Evolutionary conservation across 2,113 vertebrate genomes (phyloP), one percentile per base, ranked within the genome.

Genomic region (Vidua chalybeata): DNA sequence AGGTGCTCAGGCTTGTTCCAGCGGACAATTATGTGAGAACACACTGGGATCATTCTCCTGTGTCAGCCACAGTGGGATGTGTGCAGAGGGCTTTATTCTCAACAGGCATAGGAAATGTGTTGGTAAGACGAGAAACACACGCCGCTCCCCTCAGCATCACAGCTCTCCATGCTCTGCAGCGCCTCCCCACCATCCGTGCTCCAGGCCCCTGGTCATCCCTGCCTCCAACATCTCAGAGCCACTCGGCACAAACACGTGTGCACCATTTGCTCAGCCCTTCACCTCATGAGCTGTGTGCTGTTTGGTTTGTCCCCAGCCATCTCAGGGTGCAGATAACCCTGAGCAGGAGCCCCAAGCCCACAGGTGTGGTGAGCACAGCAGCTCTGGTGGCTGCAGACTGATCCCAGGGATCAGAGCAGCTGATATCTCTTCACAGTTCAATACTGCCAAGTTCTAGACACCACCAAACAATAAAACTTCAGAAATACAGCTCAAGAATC

Each of bases 21-120:
- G 96, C 89, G 90, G 91, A 74, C 96, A 98, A 26, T 97, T 97
- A 10, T 98, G 98, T 98, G 97, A 95, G 96, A 98, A 98, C 96
- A 97, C 97, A 23, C 62, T 96, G 97, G 98, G 98, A 98, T 98
- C 98, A 89, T 98, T 97, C 98, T 96, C 91, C 96, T 98, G 97
- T 97, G 97, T 97, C 97, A 98, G 54, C 97, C 97, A 96, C 96
- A 97, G 97, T 93, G 96, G 97, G 96, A 93, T 97, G 75, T 98
- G 97, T 97, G 97, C 97, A 71, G 96, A 97, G 98, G 98, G 98
- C 96, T 98, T 98, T 97, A 93, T 98, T 87, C 97, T 96, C 96
- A 96, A 96, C 93, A 96, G 61, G 83, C 96, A 72, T 87, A 96
- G 97, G 95, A 97, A 94, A 94, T 98, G 97, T 78, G 97, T 98